Conservation (phyloP, 53 echinoderm and acorn worm species). For the Actinopyga echinites region DNA sequence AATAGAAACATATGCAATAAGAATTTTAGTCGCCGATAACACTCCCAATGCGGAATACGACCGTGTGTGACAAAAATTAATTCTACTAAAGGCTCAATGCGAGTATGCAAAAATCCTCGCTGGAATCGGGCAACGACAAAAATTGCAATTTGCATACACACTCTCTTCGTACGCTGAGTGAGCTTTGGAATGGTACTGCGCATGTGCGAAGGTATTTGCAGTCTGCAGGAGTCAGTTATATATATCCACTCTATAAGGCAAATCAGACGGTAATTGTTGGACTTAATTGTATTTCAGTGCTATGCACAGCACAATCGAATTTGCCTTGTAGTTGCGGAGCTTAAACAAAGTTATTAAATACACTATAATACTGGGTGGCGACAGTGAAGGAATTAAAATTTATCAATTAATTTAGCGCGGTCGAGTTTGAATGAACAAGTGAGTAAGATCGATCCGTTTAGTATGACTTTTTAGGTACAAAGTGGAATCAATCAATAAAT, state of each 20-base stretch:
- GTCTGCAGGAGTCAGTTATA: not conserved
- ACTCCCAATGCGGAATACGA: too few species aligned
- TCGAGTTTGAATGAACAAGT: not conserved
- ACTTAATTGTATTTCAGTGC: slow-evolving; percentile 21
- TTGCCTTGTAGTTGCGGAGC: not conserved
- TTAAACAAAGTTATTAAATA: slow-evolving; percentile 10
- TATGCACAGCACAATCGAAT: not conserved
- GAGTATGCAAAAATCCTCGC: too few species aligned
- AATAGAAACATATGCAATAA: too few species aligned
- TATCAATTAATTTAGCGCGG: slow-evolving; percentile 21
- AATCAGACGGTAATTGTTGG: not conserved
- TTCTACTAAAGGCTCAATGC: too few species aligned
- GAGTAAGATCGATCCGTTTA: not conserved
- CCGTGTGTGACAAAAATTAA: too few species aligned
- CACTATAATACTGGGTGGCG: not conserved
- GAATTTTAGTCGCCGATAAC: too few species aligned
- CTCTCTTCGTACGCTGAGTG: slow-evolving; percentile 3
- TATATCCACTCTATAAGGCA: slow-evolving; percentile 11
- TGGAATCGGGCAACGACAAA: too few species aligned
- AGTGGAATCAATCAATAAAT: not conserved
- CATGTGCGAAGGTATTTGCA: slow-evolving; percentile 6
- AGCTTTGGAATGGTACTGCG: not conserved
- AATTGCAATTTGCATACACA: slow-evolving; percentile 7
- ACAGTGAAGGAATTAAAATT: slow-evolving; percentile 16
- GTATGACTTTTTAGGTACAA: not conserved